Conservation (phyloP, 2,888 invertebrate genomes). For the Zygothrica quintamaculata region DNA sequence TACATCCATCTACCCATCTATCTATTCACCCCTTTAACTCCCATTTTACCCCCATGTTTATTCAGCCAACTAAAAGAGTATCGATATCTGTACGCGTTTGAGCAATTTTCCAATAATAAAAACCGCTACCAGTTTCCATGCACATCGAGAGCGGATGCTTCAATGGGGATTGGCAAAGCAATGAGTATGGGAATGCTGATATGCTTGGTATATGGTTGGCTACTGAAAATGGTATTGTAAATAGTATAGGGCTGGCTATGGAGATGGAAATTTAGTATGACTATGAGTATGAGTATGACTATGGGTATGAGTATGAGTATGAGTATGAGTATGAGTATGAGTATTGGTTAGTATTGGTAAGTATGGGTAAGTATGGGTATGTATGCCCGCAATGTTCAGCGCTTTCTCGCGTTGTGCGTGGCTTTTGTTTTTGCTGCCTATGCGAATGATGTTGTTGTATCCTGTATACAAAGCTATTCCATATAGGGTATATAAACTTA, state of each 20-base stretch:
- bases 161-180: not conserved
- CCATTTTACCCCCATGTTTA: not conserved
- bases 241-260: slow-evolving; percentile 1
- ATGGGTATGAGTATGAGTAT: not conserved
- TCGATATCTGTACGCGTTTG: slow-evolving; percentile 48
- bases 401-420: slow-evolving; percentile 28
- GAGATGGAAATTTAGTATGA: not conserved
- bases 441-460: slow-evolving; percentile 5
- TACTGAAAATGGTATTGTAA: not conserved
- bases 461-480: too few species aligned
- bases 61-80: slow-evolving; percentile 14
- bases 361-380: not conserved
- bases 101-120: slow-evolving; percentile 54
- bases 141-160: slow-evolving; percentile 19
- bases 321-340: not conserved
- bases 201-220: slow-evolving; percentile 13
- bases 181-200: not conserved
- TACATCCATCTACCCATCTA: not conserved
- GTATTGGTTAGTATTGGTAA: too few species aligned
- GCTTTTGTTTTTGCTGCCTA: slow-evolving; percentile 28
- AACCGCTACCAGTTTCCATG: slow-evolving; percentile 35
- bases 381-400: slow-evolving; percentile 34
- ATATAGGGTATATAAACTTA: too few species aligned
- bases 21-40: not conserved
- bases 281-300: not conserved